These are phyloP conservation scores for Bos indicus DNA, from an alignment of 2,113 vertebrate species.

Conservation along the genomic window DNA sequence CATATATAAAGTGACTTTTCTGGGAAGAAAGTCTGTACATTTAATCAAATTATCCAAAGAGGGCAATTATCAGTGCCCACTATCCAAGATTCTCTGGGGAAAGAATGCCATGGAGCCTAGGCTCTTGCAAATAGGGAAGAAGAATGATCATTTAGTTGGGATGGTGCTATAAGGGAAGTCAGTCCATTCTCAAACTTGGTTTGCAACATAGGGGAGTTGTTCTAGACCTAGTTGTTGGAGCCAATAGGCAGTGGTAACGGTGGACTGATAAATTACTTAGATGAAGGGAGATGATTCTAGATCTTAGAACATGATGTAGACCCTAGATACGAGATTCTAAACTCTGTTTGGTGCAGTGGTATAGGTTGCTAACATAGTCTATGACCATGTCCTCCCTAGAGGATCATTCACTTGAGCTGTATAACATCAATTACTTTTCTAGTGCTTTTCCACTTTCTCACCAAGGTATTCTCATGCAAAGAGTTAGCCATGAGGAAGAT, in stretches of 20 bases:
- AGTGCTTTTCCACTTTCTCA: constrained; percentile 66
- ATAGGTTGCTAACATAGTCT: background rate
- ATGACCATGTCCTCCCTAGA: background rate
- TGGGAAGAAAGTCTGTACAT: background rate
- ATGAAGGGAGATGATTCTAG: background rate
- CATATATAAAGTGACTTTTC: background rate
- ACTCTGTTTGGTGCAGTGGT: background rate
- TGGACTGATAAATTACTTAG: background rate
- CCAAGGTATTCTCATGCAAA: constrained; percentile 80
- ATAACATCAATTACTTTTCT: background rate
- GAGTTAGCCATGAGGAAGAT: constrained; percentile 81
- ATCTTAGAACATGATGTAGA: background rate
- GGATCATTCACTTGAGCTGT: background rate
- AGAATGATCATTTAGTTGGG: background rate
- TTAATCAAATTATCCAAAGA: background rate
- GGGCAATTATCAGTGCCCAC: background rate
- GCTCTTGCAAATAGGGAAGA: background rate
- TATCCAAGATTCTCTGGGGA: background rate
- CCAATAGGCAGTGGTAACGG: background rate
- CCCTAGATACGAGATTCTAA: background rate
- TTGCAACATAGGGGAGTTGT: background rate
- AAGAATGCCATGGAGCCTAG: background rate
- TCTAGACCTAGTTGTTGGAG: background rate
- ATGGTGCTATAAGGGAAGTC: background rate
- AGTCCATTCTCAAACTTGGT: background rate